Percentiles rank a stretch among this genome's conserved stretches.
Conservation (phyloP, 2,797 vertebrate species). For the Myotis findleyi region DNA sequence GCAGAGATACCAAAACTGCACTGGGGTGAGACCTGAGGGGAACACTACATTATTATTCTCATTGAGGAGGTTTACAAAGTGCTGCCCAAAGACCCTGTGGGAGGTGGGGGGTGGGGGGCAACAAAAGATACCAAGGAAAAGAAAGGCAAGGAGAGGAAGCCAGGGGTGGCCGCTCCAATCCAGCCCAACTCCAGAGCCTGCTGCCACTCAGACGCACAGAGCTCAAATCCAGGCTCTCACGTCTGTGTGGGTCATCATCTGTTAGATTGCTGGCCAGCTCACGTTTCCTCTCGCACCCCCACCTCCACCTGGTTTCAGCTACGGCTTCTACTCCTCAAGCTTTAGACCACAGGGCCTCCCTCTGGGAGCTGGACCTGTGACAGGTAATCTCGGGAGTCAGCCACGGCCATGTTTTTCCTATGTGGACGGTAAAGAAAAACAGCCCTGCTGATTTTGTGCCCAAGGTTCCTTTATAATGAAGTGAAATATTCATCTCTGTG, state of each 20-base stretch:
- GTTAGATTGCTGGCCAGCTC: neutral
- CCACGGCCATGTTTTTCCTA: neutral
- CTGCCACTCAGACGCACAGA: no score
- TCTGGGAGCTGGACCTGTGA: neutral
- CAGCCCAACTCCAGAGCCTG: neutral
- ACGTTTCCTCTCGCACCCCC: rapidly evolving
- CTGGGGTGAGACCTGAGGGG: neutral
- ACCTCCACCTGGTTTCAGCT: neutral
- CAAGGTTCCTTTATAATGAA: neutral
- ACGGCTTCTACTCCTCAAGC: neutral
- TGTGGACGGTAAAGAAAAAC: neutral
- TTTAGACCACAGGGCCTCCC: neutral
- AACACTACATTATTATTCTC: neutral
- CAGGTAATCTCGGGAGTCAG: neutral
- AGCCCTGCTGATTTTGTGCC: neutral
- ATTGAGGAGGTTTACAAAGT: neutral
- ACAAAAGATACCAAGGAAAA: neutral
- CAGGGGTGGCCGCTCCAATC: rapidly evolving
- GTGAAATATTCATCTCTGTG: neutral
- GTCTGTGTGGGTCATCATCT: rapidly evolving
- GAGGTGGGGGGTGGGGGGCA: neutral
- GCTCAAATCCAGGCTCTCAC: neutral
- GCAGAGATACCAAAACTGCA: rapidly evolving
- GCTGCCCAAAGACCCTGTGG: neutral
- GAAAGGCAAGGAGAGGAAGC: neutral